Evolutionary conservation across 1,140 invertebrate species (phyloP), one percentile per base, ranked within the genome.

Genomic region (Drosophila tristis): DNA sequence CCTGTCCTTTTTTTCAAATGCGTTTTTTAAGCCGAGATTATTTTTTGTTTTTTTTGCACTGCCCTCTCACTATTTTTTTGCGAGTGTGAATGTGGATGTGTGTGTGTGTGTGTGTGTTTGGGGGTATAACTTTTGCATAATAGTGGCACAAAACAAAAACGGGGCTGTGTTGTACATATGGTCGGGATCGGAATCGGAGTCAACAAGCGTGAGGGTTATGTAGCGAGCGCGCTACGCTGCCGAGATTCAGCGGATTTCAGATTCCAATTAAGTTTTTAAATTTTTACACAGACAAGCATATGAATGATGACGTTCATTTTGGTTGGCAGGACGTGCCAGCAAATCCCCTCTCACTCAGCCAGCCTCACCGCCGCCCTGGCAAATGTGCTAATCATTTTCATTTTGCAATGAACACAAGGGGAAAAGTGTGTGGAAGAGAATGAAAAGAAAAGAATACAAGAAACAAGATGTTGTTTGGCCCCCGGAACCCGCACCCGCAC

Each of bases 181-280:
- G 64, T 31, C 50, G 25, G 43, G 62, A 5, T 39, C 26, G 29
- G 48, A 59, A 39, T 23, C 15, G 31, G 45, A 76, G 56, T 76
- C 72, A 76, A 75, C 63, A 68, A 68, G 50, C 63, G 72, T 67
- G 54, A 48, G 62, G 48, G 15, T 59, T 39, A 31, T 11, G 26
- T 29, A 29, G 3, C 20, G 20, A 20, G 20, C 20, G 16, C 35
- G 35, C 5, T 39, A 13, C 35, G 35, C 55, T 51, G 45, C n/a
- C 48, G 49, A 23, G 26, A 45, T 60, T 43, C 60, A 55, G 49
- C 66, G 55, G 70, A 75, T 76, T 76, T 73, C 74, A 60, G 70
- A 75, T 76, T 76, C 74, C 74, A 76, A 76, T 76, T 75, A 76
- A 76, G 74, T 75, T 75, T 76, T 76, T 60, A 75, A 75, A 74